Evolutionary conservation across 35 echinoderm and acorn worm species (phyloP).

Genomic region (Strongylocentrotus purpuratus): DNA sequence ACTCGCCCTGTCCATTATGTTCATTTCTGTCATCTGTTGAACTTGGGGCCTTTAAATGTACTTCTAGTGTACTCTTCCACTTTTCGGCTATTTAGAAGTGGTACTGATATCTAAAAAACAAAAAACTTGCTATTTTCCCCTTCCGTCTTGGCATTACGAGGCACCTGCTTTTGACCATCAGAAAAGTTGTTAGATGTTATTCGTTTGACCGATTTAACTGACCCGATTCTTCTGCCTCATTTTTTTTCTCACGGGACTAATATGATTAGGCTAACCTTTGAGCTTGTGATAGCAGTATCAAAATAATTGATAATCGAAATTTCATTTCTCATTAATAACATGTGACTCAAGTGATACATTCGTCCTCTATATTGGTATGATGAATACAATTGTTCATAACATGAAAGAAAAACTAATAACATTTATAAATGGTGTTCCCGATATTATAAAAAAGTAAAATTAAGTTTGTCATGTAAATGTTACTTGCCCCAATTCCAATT

Average conservation of each 20-base stretch:
- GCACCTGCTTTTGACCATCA: neutral
- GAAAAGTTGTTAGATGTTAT: neutral
- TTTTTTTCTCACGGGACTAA: neutral
- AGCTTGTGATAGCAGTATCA: neutral
- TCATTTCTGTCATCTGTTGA: no score
- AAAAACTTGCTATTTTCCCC: neutral
- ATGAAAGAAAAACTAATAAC: no score
- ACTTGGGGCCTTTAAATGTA: no score
- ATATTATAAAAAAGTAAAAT: no score
- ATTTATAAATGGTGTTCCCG: no score
- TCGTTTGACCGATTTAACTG: neutral
- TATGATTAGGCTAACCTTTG: neutral
- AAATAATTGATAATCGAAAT: neutral
- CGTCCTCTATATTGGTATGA: no score
- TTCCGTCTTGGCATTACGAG: neutral
- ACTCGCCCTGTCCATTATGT: no score
- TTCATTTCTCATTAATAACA: neutral
- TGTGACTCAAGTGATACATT: neutral
- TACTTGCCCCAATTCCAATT: no score
- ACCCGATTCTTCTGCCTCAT: neutral
- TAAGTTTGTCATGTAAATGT: no score
- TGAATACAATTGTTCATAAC: no score
- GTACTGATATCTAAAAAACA: neutral
- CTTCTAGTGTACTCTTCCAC: no score
- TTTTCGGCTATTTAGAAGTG: neutral